Conservation (phyloP, 2,797 vertebrate species). For the Pelochelys cantorii region DNA sequence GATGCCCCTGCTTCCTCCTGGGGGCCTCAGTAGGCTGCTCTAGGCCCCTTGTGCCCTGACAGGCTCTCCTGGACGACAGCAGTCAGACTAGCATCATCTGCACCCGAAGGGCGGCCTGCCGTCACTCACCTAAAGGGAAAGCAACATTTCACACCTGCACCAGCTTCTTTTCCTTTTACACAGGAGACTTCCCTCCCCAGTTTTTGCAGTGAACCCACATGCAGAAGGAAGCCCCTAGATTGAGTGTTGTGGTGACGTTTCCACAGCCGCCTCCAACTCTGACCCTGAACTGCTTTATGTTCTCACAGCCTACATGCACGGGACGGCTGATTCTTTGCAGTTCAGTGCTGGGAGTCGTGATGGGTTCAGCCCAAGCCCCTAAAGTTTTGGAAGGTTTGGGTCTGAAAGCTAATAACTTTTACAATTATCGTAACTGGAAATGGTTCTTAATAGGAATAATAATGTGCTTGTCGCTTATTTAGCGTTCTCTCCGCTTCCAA, state of each 20-base stretch:
- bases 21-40: neutral
- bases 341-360: neutral
- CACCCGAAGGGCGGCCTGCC: neutral
- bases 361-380: neutral
- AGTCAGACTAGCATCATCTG: neutral
- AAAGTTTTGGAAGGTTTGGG: neutral
- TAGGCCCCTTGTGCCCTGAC: neutral
- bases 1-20: neutral
- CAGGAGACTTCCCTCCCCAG: neutral
- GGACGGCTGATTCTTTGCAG: neutral
- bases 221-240: neutral
- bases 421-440: rapidly evolving
- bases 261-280: rapidly evolving
- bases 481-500: neutral
- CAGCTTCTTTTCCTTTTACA: neutral
- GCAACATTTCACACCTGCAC: neutral
- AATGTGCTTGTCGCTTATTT: neutral
- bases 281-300: rapidly evolving
- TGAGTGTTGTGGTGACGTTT: neutral
- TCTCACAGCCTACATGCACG: rapidly evolving
- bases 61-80: neutral
- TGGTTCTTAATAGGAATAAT: neutral
- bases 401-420: neutral
- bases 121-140: neutral
- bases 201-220: neutral